A percentile compares a stretch with the other conserved stretches of the same genome.
These are phyloP conservation scores for Hippocampus barbouri DNA, from an alignment of 2,113 vertebrate genomes.

Conservation along the genomic window DNA sequence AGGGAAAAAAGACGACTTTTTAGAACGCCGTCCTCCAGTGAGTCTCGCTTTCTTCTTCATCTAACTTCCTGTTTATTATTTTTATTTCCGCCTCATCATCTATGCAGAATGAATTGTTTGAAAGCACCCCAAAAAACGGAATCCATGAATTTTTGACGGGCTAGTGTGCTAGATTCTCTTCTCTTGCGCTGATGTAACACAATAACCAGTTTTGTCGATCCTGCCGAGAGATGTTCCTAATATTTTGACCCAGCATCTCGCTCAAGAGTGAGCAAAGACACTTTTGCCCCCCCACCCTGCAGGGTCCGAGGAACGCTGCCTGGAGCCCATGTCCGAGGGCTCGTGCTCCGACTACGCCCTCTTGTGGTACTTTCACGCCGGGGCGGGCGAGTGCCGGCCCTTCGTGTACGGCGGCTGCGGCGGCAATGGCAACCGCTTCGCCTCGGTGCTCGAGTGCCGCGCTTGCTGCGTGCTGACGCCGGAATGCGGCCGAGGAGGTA, in stretches of 20 bases:
- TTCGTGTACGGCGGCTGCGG: conserved; percentile 83
- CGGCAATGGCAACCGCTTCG: conserved; percentile 81
- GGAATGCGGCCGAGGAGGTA: not conserved
- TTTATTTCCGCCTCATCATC: not conserved
- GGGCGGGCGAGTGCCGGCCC: conserved; percentile 70
- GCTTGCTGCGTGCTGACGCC: conserved; percentile 47
- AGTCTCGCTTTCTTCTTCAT: conserved; percentile 29
- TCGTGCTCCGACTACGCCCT: conserved; percentile 73
- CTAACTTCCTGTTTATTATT: not conserved
- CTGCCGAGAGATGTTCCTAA: not conserved
- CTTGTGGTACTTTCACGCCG: conserved; percentile 81
- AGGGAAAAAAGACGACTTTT: conserved; percentile 49
- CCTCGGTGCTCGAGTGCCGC: conserved; percentile 70
- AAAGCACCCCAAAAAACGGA: conserved; percentile 4
- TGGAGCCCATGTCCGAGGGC: conserved; percentile 80
- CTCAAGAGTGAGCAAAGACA: not conserved
- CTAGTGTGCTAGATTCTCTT: not conserved
- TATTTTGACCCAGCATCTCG: not conserved
- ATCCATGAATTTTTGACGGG: conserved; percentile 12
- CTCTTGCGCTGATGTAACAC: not conserved
- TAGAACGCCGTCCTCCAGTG: conserved; percentile 44
- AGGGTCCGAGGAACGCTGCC: conserved; percentile 65
- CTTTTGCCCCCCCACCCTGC: not conserved
- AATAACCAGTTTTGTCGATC: not conserved
- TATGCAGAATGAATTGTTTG: conserved; percentile 21